These are phyloP conservation scores for Passer domesticus DNA, from an alignment of 2,113 vertebrate species.

Conservation along the genomic window DNA sequence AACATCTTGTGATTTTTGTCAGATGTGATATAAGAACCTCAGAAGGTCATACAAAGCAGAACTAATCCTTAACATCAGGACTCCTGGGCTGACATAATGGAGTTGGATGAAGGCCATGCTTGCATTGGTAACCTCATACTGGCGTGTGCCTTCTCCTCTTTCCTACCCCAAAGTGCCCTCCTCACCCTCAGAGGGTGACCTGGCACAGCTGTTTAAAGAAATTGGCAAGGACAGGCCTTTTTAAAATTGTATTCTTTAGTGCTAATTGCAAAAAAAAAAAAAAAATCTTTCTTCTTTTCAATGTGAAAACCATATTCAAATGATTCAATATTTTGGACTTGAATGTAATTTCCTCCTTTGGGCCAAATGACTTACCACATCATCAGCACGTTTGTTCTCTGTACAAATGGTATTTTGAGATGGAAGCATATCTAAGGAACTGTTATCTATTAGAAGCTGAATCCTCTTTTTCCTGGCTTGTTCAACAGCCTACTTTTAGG, in stretches of 20 bases:
- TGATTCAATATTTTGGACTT: conserved; percentile 28
- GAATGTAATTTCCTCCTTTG: conserved; percentile 6
- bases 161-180: background rate
- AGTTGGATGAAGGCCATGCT: conserved; percentile 1
- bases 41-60: conserved; percentile 30
- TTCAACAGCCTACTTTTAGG: conserved; percentile 34
- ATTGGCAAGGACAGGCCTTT: background rate
- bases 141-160: background rate
- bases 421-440: conserved; percentile 30
- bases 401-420: conserved; percentile 22
- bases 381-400: background rate
- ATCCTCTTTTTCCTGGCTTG: conserved; percentile 49
- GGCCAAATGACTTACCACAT: conserved; percentile 32
- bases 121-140: background rate
- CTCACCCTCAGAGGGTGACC: background rate
- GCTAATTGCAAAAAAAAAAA: background rate
- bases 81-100: conserved; percentile 1
- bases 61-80: conserved; percentile 45
- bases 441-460: conserved; percentile 59
- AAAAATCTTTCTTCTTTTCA: background rate
- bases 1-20: background rate
- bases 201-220: background rate
- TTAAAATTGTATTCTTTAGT: background rate
- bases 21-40: background rate
- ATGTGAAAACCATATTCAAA: background rate